Percentiles rank a stretch among this genome's conserved stretches.
Conservation (phyloP, 2,113 vertebrate genomes). For the Pipra filicauda region DNA sequence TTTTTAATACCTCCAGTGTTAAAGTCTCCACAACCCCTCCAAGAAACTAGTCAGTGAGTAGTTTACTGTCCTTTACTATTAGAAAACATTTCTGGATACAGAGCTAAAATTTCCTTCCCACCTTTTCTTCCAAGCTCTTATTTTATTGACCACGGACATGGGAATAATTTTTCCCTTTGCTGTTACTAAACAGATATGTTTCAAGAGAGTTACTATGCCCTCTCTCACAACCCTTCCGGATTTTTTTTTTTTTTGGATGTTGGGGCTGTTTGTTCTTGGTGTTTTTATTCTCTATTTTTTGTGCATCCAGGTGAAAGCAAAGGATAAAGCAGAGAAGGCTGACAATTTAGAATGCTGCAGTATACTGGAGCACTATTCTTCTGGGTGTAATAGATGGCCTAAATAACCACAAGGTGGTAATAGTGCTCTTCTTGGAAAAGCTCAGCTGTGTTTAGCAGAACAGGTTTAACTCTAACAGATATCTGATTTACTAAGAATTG, state of each 20-base stretch:
- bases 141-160: background rate
- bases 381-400: background rate
- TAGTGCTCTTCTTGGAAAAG: background rate
- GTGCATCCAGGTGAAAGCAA: background rate
- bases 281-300: background rate
- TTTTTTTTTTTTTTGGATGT: background rate
- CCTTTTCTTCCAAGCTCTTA: background rate
- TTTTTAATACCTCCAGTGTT: background rate
- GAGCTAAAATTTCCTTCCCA: background rate
- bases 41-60: background rate
- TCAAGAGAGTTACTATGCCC: background rate
- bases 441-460: background rate
- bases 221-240: background rate
- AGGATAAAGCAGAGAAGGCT: background rate
- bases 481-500: background rate
- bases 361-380: accelerated
- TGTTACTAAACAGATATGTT: background rate
- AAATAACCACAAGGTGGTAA: slow-evolving; percentile 33
- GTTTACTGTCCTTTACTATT: background rate
- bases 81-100: background rate
- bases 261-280: background rate
- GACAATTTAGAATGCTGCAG: background rate
- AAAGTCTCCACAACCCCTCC: background rate
- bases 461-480: background rate
- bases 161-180: background rate